Evolutionary conservation across 2,797 vertebrate genomes (phyloP).

Genomic region (Lacerta bilineata): DNA sequence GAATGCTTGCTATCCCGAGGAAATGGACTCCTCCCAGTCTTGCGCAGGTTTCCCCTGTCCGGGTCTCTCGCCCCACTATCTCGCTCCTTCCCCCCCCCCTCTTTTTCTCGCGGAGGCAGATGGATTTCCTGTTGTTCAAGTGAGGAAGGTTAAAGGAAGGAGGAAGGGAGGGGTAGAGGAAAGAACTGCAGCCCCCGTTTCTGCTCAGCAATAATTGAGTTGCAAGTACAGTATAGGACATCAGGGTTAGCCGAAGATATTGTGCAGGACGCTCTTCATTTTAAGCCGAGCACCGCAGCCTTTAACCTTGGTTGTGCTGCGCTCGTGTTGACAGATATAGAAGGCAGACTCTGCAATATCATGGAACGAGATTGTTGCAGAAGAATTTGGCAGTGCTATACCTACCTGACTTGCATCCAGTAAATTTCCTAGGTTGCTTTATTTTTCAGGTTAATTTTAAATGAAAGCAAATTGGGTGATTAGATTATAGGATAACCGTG

Average conservation of each 20-base stretch:
- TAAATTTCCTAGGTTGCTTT: too few relatives aligned
- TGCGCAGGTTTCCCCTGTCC: too few relatives aligned
- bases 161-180: background rate
- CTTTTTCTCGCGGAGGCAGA: background rate
- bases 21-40: too few relatives aligned
- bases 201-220: background rate
- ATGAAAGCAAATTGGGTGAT: background rate
- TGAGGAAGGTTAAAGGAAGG: background rate
- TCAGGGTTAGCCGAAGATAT: background rate
- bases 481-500: background rate
- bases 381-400: background rate
- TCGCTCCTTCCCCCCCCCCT: rapidly evolving
- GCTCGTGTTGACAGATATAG: background rate
- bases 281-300: background rate
- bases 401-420: background rate
- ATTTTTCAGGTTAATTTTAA: background rate
- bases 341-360: background rate
- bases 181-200: background rate
- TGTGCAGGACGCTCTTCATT: background rate
- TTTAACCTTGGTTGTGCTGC: background rate
- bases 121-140: background rate
- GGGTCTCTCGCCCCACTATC: background rate
- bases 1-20: background rate
- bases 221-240: background rate
- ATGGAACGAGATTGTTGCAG: background rate